phyloP scores from a whole-genome alignment of 2,797 vertebrate genomes.

The Paedocypris micromegethes region DNA sequence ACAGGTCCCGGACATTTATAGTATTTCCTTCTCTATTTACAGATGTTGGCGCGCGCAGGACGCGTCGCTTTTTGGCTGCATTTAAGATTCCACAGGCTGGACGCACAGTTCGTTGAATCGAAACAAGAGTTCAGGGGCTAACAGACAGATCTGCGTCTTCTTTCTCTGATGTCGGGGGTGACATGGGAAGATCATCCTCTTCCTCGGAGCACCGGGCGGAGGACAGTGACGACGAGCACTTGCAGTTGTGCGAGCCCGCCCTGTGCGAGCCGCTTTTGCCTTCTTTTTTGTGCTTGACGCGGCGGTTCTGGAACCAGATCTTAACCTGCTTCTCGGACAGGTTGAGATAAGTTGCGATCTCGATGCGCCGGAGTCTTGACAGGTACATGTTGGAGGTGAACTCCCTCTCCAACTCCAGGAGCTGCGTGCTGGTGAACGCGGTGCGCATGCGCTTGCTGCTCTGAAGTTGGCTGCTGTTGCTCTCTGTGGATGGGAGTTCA shows the following conservation, averaged over 20 bases:
- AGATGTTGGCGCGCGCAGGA: slow-evolving; percentile 63
- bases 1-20: slow-evolving; percentile 66
- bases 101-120: slow-evolving; percentile 47
- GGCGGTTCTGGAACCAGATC: slow-evolving; percentile 98
- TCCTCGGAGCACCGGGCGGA: slow-evolving; percentile 85
- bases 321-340: slow-evolving; percentile 98
- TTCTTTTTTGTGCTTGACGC: slow-evolving; percentile 99
- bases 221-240: slow-evolving; percentile 85
- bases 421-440: slow-evolving; percentile 97
- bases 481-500: slow-evolving; percentile 67
- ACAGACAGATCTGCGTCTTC: slow-evolving; percentile 89
- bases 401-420: slow-evolving; percentile 94
- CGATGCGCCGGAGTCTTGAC: slow-evolving; percentile 93
- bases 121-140: slow-evolving; percentile 74
- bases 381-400: slow-evolving; percentile 99
- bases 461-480: slow-evolving; percentile 83
- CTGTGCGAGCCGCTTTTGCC: slow-evolving; percentile 83
- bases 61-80: slow-evolving; percentile 60
- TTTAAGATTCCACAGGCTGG: slow-evolving; percentile 52
- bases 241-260: slow-evolving; percentile 80
- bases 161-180: slow-evolving; percentile 93
- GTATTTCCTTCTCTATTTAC: slow-evolving; percentile 62
- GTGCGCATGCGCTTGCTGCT: slow-evolving; percentile 99
- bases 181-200: slow-evolving; percentile 88
- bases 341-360: slow-evolving; percentile 98